Evolutionary conservation across 2,797 vertebrate species (phyloP), one percentile per base, ranked within the genome.

Genomic region (Protonibea diacanthus): DNA sequence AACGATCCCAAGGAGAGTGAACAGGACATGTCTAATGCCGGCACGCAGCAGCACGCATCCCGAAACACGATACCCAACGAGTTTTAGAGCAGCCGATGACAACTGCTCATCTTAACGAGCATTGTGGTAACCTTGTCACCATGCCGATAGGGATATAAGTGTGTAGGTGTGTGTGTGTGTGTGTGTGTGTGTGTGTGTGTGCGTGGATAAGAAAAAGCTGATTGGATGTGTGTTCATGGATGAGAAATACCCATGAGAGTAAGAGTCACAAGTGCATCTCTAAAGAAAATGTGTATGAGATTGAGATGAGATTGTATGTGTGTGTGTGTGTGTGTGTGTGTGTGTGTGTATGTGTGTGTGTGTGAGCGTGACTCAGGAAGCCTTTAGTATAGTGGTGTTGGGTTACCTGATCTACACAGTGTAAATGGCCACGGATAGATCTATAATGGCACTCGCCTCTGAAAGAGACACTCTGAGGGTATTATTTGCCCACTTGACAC

Each of bases 101-200:
- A 92, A 90, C 79, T 88, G 89, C 86, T 92, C 79, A 83, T 89
- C 86, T 87, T 88, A 91, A 93, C 86, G 62, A 92, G 93, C 89
- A 73, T 83, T 74, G 80, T 82, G 74, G 91, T 88, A 89, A 89
- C 75, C 59, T 53, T 83, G 83, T 86, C 88, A 15, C 75, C 76
- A 84, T 69, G 89, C 90, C 47, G 68, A 83, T 82, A 86, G 59
- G 74, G 79, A 86, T 82, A 82, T 88, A 83, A 81, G 75, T 66
- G 76, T 44, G 68, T 40, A 29, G 11, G 49, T 65, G 44, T n/a
- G 68, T 51, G 51, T 72, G 73, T 59, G 58, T 47, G 67, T 60
- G 61, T 48, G 67, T 58, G 51, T 7, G 55, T 25, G 20, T 17
- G 61, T 23, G 69, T 18, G 64, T 53, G 52, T 51, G 53, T n/a